These are phyloP conservation scores for Syngnathus floridae DNA, from an alignment of 2,113 vertebrate species.

Conservation along the genomic window DNA sequence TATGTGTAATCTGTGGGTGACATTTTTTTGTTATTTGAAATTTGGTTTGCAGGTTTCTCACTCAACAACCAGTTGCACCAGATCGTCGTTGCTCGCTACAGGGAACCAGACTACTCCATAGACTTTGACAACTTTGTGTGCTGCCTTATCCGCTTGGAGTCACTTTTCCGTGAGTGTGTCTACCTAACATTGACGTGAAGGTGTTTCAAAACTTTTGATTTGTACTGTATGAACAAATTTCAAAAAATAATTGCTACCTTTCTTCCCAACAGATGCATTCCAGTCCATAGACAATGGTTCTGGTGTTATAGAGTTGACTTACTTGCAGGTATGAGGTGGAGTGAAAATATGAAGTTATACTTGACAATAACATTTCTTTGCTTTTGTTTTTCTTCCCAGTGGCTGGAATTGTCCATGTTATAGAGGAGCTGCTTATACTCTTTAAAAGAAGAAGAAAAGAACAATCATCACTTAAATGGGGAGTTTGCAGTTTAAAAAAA, in stretches of 20 bases:
- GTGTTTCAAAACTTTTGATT: too few relatives aligned
- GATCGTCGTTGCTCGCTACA: conserved; percentile 68
- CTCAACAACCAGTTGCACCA: conserved; percentile 74
- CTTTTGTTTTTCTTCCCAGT: conserved; percentile 46
- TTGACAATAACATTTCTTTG: background rate
- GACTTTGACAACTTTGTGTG: conserved; percentile 79
- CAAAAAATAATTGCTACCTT: background rate
- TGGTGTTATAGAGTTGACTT: conserved; percentile 65
- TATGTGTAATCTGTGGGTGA: background rate
- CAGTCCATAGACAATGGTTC: conserved; percentile 53
- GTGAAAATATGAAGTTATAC: background rate
- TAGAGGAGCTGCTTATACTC: conserved; percentile 18
- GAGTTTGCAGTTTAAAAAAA: background rate
- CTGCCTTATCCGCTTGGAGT: conserved; percentile 76
- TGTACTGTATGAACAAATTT: background rate
- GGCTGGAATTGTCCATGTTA: conserved; percentile 52
- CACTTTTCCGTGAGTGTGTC: conserved; percentile 76
- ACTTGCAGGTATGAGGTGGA: conserved; percentile 64
- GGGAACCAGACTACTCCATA: conserved; percentile 57
- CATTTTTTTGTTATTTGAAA: background rate
- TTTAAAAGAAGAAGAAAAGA: background rate
- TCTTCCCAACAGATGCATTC: conserved; percentile 70
- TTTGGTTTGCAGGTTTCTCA: conserved; percentile 68
- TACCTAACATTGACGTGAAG: background rate
- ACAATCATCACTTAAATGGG: background rate